Base-by-base conservation (phyloP, 2,888 invertebrate species). In the Leptinotarsa tumamoca region DNA sequence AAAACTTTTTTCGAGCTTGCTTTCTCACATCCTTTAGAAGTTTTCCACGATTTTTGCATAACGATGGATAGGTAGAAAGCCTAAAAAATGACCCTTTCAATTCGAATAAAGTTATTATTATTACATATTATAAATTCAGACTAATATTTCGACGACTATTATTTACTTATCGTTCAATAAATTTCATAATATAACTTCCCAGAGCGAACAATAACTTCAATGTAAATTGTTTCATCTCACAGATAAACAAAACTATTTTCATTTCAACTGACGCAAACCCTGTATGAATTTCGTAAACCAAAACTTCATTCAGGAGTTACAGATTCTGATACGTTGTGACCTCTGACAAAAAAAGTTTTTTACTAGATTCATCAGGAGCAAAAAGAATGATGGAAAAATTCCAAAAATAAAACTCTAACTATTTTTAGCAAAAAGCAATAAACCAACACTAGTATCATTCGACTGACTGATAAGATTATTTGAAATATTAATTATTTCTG, bases 351-450 rank as follows among this genome's bases (percentile, higher is more conserved):
- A 21, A 58, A 58, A 7, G n/a, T 63, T 33, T 33, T 27, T 5
- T 14, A 33, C 17, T 3, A 3, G 27, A 15, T 63, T 63, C 63
- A 27, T 63, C 63, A 63, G 27, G 63, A 63, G 27, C 4, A 33
- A 63, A 14, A 27, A 27, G 33, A 18, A 63, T 63, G 63, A 63
- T 63, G 63, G 63, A 63, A 63, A 15, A 4, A 63, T 63, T 63
- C 63, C 33, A n/a, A 33, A 63, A 63, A 17, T 63, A n/a, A 33
- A 63, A 15, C 13, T 0, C 17, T 4, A 63, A n/a, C 63, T 63
- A 63, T 33, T 27, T 33, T 33, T 33, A 63, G 63, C 33, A 10
- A n/a, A 17, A 33, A 63, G 27, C 33, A 63, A 63, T 33, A 63
- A 63, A 4, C 27, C 17, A 33, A 15, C 3, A n/a, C 2, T 63